Evolutionary conservation across 2,888 invertebrate genomes (phyloP), one percentile per base, ranked within the genome.

Genomic region (Scaptodrosophila latifasciaeformis): DNA sequence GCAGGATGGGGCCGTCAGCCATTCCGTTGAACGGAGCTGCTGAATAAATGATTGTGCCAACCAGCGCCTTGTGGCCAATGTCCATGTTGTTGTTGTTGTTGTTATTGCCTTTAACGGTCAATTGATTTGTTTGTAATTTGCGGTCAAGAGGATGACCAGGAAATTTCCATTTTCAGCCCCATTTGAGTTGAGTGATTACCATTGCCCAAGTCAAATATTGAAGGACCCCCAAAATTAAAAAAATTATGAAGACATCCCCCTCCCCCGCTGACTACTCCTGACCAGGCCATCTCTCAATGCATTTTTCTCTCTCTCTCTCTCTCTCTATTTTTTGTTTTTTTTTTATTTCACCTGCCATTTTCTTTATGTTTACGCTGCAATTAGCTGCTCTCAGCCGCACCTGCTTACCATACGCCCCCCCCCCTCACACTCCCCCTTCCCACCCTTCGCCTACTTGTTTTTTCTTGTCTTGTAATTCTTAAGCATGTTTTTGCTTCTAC

Each of bases 91-190:
- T 34, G 34, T 34, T 34, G 2, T 15, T 34, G n/a, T 34, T 34
- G 12, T 34, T 34, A n/a, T 34, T 10, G 10, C 67, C 70, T 57
- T 72, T 74, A 59, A 64, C 60, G 66, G 66, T 64, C 74, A 74
- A 72, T 72, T 72, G 77, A 72, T 74, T 72, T 70, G 68, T 66
- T 66, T 70, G 55, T 56, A 65, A 65, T 49, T 50, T 35, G 62
- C 59, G 47, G 49, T 34, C 34, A 34, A 34, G 34, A 34, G 34
- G 30, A 6, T n/a, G 2, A 10, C 1, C n/a, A 12, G 12, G 30
- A 30, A n/a, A n/a, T n/a, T n/a, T n/a, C n/a, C n/a, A n/a, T n/a
- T n/a, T n/a, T n/a, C n/a, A n/a, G n/a, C n/a, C n/a, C n/a, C n/a
- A n/a, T n/a, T n/a, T n/a, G n/a, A 27, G 5, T 27, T 27, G 27